Percentiles rank a stretch among this genome's conserved stretches.
Conservation (phyloP, 2,888 invertebrate genomes). For the Margaritifera margaritifera region DNA sequence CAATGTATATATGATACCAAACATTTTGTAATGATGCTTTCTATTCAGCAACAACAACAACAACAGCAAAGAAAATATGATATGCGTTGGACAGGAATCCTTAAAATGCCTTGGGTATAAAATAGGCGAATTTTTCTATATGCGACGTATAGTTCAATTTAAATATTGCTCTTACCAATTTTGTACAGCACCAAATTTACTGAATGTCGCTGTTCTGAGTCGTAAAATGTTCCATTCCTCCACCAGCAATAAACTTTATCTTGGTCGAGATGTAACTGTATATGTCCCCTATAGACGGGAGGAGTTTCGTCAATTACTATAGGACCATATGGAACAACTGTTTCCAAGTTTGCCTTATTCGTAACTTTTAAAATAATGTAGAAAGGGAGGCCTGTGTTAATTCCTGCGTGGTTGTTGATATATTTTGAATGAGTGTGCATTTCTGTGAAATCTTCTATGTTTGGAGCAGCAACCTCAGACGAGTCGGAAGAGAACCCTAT, state of each 20-base stretch:
- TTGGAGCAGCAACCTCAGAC: constrained; percentile 11
- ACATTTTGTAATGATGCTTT: too few relatives aligned
- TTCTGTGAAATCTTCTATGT: constrained; percentile 27
- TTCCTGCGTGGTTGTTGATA: constrained; percentile 27
- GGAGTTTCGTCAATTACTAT: constrained; percentile 45
- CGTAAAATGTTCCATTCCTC: constrained; percentile 33
- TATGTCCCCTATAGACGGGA: constrained; percentile 17
- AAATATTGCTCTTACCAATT: constrained; percentile 25
- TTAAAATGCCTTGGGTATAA: too few relatives aligned
- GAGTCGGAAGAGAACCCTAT: constrained; percentile 35
- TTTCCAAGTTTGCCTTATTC: constrained; percentile 39
- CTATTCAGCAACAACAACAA: too few relatives aligned
- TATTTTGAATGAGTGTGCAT: constrained; percentile 25
- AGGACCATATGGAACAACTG: constrained; percentile 30
- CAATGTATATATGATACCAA: too few relatives aligned
- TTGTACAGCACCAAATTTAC: constrained; percentile 30
- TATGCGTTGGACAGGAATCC: too few relatives aligned
- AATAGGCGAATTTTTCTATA: too few relatives aligned
- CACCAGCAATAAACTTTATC: constrained; percentile 27
- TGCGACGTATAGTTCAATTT: too few relatives aligned
- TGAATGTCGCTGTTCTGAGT: constrained; percentile 31
- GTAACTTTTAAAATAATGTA: constrained; percentile 32
- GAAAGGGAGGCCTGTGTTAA: constrained; percentile 24
- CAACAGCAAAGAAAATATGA: too few relatives aligned
- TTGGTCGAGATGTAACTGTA: constrained; percentile 12